phyloP scores from a whole-genome alignment of 1,140 invertebrate species.

The Musca domestica region DNA sequence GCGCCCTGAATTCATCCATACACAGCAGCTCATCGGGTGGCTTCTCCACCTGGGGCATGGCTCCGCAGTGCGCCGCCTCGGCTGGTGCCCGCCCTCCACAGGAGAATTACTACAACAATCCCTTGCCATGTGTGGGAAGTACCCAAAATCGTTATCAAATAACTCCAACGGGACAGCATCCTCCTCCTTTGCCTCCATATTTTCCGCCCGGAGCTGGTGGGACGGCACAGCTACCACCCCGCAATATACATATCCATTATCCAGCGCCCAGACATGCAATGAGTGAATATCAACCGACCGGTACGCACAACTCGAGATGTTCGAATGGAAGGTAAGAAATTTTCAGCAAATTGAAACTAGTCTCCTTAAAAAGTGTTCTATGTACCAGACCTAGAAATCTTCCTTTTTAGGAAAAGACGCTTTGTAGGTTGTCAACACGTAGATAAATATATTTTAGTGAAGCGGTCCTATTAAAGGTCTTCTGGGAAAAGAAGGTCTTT shows the following conservation, averaged over 20 bases:
- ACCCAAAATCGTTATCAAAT: conserved; percentile 51
- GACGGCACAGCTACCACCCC: conserved; percentile 33
- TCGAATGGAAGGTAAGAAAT: conserved; percentile 38
- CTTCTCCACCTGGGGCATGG: conserved; percentile 50
- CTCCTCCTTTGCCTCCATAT: conserved; percentile 47
- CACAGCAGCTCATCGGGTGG: conserved; percentile 50
- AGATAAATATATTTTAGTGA: too few species aligned
- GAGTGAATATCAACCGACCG: conserved; percentile 49
- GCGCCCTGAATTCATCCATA: conserved; percentile 49
- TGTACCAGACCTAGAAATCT: too few species aligned
- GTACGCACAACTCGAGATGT: conserved; percentile 43
- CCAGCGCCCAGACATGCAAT: conserved; percentile 46
- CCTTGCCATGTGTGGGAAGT: conserved; percentile 37
- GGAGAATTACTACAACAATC: conserved; percentile 52
- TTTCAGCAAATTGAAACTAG: neutral
- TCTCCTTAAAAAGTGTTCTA: too few species aligned
- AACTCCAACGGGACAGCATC: conserved; percentile 50
- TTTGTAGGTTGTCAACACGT: too few species aligned
- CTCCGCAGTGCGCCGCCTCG: conserved; percentile 41
- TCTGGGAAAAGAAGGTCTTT: too few species aligned
- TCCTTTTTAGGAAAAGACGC: too few species aligned
- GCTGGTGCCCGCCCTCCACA: conserved; percentile 35
- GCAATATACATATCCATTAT: conserved; percentile 51
- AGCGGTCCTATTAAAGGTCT: too few species aligned
- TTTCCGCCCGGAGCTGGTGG: conserved; percentile 35